These are phyloP conservation scores for Eilema griseolum DNA, from an alignment of 2,888 invertebrate species.

Conservation along the genomic window DNA sequence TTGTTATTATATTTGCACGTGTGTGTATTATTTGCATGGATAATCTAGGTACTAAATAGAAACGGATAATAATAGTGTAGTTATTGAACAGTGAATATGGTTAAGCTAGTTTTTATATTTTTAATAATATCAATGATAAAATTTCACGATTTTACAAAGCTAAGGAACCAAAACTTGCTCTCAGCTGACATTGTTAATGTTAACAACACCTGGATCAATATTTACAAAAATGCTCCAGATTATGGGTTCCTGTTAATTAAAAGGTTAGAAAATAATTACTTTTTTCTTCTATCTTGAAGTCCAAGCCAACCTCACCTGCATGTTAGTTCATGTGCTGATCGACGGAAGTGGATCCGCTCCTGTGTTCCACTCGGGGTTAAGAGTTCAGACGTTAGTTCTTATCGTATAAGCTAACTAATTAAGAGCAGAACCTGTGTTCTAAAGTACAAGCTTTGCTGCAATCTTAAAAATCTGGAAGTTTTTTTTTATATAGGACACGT, in stretches of 20 bases:
- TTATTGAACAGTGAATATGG: background rate
- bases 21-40: background rate
- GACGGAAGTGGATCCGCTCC: too few relatives aligned
- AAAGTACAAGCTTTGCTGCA: too few relatives aligned
- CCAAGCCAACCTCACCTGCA: too few relatives aligned
- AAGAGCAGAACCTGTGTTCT: too few relatives aligned
- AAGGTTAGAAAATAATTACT: background rate
- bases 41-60: background rate
- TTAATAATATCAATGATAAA: background rate
- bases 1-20: background rate
- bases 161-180: background rate
- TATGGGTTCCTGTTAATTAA: background rate
- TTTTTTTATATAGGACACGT: too few relatives aligned
- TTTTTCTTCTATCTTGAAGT: too few relatives aligned
- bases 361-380: too few relatives aligned
- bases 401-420: too few relatives aligned
- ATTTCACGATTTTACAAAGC: too few relatives aligned
- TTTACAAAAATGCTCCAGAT: conserved; percentile 5
- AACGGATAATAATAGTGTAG: background rate
- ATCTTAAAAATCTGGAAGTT: too few relatives aligned
- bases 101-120: background rate
- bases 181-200: background rate
- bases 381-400: too few relatives aligned
- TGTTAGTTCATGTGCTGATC: too few relatives aligned
- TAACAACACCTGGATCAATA: conserved; percentile 4